Evolutionary conservation across 2,113 vertebrate species (phyloP), one percentile per base, ranked within the genome.

Genomic region (Pollachius pollachius): DNA sequence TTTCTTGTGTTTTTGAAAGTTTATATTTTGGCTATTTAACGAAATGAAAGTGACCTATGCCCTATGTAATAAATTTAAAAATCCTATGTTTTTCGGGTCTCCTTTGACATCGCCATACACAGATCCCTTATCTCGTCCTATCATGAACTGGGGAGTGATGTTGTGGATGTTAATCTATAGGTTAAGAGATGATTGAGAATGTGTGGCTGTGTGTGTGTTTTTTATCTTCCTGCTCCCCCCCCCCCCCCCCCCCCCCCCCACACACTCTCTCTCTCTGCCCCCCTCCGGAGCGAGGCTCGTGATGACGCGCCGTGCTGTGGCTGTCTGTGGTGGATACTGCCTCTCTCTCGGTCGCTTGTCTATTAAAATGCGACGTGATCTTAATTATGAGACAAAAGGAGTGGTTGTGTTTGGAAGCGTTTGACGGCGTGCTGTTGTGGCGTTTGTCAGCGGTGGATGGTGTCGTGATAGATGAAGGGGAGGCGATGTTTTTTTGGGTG

Each of bases 241-340:
- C 76, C 83, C 82, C 78, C 75, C 84, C 86, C 80, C 81, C 76
- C 48, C 68, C 63, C 81, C 81, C 75, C 37, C 63, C 67, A 67
- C 48, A 70, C 80, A 65, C 68, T 67, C 78, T 63, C 63, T 71
- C n/a, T 75, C 76, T 81, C 80, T 81, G 76, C 79, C 72, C 6
- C 81, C 79, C 78, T 79, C 76, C 80, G 65, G 66, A 71, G 48
- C 52, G 75, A 76, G 82, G 81, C 75, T 80, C 15, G 52, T 25
- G 6, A 62, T 71, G 69, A 71, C 52, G 69, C 69, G 69, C 34
- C 69, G 23, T 81, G 63, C 80, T 74, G 23, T 23, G 80, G 72
- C 65, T 73, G 62, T 81, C 83, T 88, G 84, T 89, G 84, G 70
- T 84, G 84, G 77, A 72, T 85, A 65, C 79, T 81, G 75, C 71